Percentiles rank a stretch among this genome's conserved stretches.
Evolutionary conservation across 2,113 vertebrate species (phyloP).

Genomic region (Nannospalax galili): DNA sequence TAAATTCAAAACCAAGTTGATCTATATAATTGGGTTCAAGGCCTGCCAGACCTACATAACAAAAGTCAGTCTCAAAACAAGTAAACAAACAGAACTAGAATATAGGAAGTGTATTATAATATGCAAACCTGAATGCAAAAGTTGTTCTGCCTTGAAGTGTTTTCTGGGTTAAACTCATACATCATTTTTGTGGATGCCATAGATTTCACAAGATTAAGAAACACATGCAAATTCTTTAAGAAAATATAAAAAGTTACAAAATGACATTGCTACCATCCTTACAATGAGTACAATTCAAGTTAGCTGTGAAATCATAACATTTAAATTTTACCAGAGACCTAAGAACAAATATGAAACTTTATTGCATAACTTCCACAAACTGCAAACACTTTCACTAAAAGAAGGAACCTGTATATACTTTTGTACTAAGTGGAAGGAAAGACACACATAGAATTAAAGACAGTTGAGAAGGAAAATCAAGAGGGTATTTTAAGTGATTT

Average conservation of each 20-base stretch:
- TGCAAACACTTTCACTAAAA: not conserved
- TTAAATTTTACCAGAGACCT: not conserved
- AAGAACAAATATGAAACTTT: not conserved
- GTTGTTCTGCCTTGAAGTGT: not conserved
- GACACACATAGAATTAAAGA: not conserved
- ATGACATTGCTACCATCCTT: not conserved
- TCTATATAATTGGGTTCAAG: not conserved
- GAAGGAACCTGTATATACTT: not conserved
- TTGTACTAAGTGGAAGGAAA: not conserved
- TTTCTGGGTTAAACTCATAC: not conserved
- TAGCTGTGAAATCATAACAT: not conserved
- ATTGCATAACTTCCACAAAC: not conserved
- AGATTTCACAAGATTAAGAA: constrained; percentile 16
- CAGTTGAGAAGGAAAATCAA: not conserved
- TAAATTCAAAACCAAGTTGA: not conserved
- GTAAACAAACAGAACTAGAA: not conserved
- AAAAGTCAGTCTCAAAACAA: not conserved
- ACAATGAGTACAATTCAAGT: not conserved
- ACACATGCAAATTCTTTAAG: not conserved
- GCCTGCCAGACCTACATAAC: not conserved
- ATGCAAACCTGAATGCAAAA: not conserved
- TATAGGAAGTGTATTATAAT: not conserved
- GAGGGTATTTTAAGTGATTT: not conserved
- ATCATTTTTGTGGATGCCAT: not conserved
- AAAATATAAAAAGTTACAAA: not conserved